These are phyloP conservation scores for Arothron firmamentum DNA, from an alignment of 2,113 vertebrate genomes.

Conservation along the genomic window DNA sequence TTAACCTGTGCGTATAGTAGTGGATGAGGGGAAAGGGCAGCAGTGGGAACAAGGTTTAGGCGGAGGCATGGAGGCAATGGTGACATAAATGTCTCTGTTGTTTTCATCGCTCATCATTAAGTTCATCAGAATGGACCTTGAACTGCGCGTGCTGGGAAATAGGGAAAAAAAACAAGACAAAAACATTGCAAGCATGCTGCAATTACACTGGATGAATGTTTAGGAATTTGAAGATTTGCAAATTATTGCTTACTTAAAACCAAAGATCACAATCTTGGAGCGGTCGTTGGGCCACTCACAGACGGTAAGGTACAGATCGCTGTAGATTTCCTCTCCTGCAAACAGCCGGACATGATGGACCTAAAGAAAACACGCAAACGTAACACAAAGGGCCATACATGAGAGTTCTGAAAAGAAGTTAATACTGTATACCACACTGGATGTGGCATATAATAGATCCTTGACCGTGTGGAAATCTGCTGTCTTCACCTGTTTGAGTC, in stretches of 20 bases:
- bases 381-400: background rate
- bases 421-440: background rate
- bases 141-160: constrained; percentile 79
- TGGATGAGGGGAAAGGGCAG: constrained; percentile 62
- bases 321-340: constrained; percentile 89
- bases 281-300: constrained; percentile 91
- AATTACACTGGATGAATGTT: background rate
- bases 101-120: constrained; percentile 94
- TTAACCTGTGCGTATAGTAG: constrained; percentile 73
- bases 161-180: background rate
- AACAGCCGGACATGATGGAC: constrained; percentile 90
- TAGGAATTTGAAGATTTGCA: background rate
- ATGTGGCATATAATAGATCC: too few relatives aligned
- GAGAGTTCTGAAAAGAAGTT: background rate
- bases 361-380: constrained; percentile 52
- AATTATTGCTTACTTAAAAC: constrained; percentile 83
- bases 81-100: constrained; percentile 90
- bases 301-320: constrained; percentile 88
- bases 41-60: constrained; percentile 77
- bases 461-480: background rate
- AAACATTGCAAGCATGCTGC: too few relatives aligned
- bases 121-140: constrained; percentile 84
- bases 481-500: constrained; percentile 83
- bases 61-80: constrained; percentile 82
- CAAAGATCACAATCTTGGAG: constrained; percentile 90